These are phyloP conservation scores for Apogon hyalosoma DNA, from an alignment of 2,797 vertebrate genomes.

Conservation along the genomic window DNA sequence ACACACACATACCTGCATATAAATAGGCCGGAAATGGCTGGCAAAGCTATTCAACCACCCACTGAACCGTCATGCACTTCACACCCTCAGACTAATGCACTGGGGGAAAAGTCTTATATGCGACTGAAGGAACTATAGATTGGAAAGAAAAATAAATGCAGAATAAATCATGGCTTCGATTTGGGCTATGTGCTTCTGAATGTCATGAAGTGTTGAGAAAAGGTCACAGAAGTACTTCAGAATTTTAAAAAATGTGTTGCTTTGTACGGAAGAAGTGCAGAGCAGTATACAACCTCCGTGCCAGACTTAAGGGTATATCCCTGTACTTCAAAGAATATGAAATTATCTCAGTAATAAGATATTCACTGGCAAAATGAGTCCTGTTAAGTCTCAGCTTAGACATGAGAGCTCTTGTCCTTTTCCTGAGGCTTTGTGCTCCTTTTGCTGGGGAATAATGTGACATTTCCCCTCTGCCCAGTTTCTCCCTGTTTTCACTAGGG, in stretches of 20 bases:
- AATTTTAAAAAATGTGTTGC: slow-evolving; percentile 3
- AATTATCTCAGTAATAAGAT: slow-evolving; percentile 16
- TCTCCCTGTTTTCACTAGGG: slow-evolving; percentile 66
- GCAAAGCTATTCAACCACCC: slow-evolving; percentile 55
- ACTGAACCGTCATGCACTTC: slow-evolving; percentile 43
- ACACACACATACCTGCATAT: slow-evolving; percentile 65
- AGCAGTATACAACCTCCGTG: background rate
- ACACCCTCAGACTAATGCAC: slow-evolving; percentile 53
- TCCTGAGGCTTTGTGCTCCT: slow-evolving; percentile 47
- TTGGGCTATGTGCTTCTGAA: slow-evolving; percentile 25
- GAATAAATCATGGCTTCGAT: slow-evolving; percentile 47
- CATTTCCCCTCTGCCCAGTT: slow-evolving; percentile 69
- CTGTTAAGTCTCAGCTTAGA: slow-evolving; percentile 42
- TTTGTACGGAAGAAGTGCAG: background rate
- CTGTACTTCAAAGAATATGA: background rate
- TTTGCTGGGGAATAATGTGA: slow-evolving; percentile 68
- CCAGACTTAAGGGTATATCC: slow-evolving; percentile 3
- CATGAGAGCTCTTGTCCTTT: slow-evolving; percentile 67
- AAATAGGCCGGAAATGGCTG: slow-evolving; percentile 60
- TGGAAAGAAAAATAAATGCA: slow-evolving; percentile 35
- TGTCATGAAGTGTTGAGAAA: slow-evolving; percentile 26
- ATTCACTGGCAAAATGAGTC: slow-evolving; percentile 26
- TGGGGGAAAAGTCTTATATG: slow-evolving; percentile 7
- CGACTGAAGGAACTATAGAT: slow-evolving; percentile 23
- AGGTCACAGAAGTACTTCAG: slow-evolving; percentile 44